Evolutionary conservation across 1,140 invertebrate genomes (phyloP).

Genomic region (Saxidomus purpurata): DNA sequence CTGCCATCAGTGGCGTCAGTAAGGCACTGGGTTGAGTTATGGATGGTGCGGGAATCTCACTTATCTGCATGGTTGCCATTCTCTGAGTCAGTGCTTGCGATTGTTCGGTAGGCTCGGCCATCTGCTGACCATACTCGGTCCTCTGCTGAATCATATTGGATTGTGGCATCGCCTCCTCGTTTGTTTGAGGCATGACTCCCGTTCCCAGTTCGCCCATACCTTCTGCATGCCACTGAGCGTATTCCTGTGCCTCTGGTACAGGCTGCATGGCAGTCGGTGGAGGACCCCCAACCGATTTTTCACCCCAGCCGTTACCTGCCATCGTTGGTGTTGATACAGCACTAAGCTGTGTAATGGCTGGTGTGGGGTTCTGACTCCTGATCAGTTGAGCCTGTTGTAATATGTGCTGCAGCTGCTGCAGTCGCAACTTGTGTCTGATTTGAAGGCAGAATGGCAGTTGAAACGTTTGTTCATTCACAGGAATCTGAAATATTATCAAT

Average conservation of each 20-base stretch:
- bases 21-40: no score
- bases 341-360: slow-evolving; percentile 79
- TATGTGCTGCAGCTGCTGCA: no score
- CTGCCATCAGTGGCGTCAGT: no score
- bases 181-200: slow-evolving; percentile 69
- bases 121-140: slow-evolving; percentile 57
- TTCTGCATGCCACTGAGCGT: slow-evolving; percentile 88
- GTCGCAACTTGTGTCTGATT: no score
- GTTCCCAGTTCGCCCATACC: slow-evolving; percentile 70
- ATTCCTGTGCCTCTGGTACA: slow-evolving; percentile 96
- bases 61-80: no score
- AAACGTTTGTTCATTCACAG: no score
- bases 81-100: slow-evolving; percentile 55
- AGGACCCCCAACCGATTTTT: slow-evolving; percentile 89
- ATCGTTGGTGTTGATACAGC: slow-evolving; percentile 50
- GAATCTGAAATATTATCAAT: no score
- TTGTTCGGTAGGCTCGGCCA: slow-evolving; percentile 57
- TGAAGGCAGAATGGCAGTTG: no score
- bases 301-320: slow-evolving; percentile 70
- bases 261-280: slow-evolving; percentile 94
- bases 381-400: no score
- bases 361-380: no score
- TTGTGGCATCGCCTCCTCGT: slow-evolving; percentile 47
- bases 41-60: no score
- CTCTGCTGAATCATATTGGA: slow-evolving; percentile 61